These are phyloP conservation scores for Orchestes rusci DNA, from an alignment of 2,888 invertebrate genomes.

Conservation along the genomic window DNA sequence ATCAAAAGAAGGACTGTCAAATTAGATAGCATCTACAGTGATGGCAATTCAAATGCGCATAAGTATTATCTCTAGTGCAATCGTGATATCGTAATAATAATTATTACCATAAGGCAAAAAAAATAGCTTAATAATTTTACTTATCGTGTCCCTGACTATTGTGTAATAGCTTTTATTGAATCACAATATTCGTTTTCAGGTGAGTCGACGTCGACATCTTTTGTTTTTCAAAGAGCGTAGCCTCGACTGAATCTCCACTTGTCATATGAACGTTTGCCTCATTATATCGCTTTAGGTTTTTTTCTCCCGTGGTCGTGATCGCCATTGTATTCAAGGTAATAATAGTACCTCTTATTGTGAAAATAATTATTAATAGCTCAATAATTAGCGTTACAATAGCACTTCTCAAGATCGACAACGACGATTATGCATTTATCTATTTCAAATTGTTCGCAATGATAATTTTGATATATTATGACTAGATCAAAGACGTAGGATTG, in stretches of 20 bases:
- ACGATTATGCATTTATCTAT: constrained; percentile 21
- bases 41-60: too few species aligned
- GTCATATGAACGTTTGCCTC: constrained; percentile 25
- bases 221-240: constrained; percentile 20
- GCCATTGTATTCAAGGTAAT: constrained; percentile 25
- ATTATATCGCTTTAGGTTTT: constrained; percentile 21
- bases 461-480: too few species aligned
- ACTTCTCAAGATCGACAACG: constrained; percentile 23
- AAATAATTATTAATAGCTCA: constrained; percentile 24
- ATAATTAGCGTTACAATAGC: constrained; percentile 25
- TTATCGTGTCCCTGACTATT: constrained; percentile 24
- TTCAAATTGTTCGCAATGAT: constrained; percentile 22
- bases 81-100: too few species aligned
- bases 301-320: constrained; percentile 20
- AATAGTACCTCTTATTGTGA: constrained; percentile 24
- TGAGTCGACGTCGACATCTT: constrained; percentile 23
- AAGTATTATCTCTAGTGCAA: too few species aligned
- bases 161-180: constrained; percentile 20
- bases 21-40: too few species aligned
- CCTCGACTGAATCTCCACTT: constrained; percentile 22
- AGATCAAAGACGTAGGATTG: too few species aligned
- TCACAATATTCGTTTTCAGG: constrained; percentile 24
- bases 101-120: too few species aligned
- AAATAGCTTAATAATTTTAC: too few species aligned
- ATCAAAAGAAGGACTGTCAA: too few species aligned